These are phyloP conservation scores for Hirtodrosophila alboralis DNA, from an alignment of 2,888 invertebrate genomes.

Conservation along the genomic window DNA sequence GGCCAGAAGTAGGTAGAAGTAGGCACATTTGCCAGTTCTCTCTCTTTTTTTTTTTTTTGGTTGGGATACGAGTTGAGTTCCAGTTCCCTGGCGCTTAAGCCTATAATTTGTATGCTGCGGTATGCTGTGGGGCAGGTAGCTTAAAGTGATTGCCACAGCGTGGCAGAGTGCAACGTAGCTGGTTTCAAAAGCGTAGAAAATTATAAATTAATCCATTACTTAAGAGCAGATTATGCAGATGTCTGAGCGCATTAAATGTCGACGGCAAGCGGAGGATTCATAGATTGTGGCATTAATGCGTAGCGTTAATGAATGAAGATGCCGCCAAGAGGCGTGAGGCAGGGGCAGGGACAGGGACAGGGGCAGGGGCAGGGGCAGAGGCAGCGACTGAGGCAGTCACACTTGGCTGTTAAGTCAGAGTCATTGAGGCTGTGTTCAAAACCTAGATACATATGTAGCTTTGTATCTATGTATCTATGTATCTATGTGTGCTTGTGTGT, in stretches of 20 bases:
- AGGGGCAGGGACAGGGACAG: neutral
- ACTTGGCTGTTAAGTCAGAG: no score
- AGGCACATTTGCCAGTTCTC: no score
- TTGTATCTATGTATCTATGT: slow-evolving; percentile 13
- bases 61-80: neutral
- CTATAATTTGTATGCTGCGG: slow-evolving; percentile 51
- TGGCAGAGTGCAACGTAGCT: slow-evolving; percentile 4
- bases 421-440: no score
- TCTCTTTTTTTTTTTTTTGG: no score
- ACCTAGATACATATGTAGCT: slow-evolving; percentile 1
- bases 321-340: slow-evolving; percentile 33
- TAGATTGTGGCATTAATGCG: slow-evolving; percentile 53
- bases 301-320: slow-evolving; percentile 60
- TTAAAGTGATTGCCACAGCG: slow-evolving; percentile 11
- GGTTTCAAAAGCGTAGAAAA: slow-evolving; percentile 51
- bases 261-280: slow-evolving; percentile 35
- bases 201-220: slow-evolving; percentile 79
- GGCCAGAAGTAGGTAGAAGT: neutral
- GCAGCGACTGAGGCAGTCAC: no score
- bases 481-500: neutral
- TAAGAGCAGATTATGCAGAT: slow-evolving; percentile 72
- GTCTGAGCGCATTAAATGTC: slow-evolving; percentile 67
- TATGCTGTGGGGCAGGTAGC: slow-evolving; percentile 36
- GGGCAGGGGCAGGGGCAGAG: neutral
- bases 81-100: slow-evolving; percentile 44